Conservation (phyloP, 2,113 vertebrate species). For the Baryphthengus martii region DNA sequence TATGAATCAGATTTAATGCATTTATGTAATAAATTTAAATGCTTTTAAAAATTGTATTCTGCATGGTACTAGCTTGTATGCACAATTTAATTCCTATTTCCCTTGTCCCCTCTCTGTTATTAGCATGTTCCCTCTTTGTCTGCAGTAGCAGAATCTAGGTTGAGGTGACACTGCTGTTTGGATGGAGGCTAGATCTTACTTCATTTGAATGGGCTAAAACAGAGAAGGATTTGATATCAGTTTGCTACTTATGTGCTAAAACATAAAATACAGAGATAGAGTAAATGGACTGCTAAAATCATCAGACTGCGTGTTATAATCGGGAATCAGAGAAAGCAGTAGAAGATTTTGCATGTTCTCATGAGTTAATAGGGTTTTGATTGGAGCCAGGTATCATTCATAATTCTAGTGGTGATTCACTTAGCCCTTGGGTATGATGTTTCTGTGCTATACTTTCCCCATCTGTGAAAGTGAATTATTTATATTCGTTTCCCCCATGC, state of each 20-base stretch:
- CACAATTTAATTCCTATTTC: not conserved
- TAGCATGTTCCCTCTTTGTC: not conserved
- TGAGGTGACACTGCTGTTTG: not conserved
- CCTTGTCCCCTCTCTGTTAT: not conserved
- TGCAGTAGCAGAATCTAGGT: not conserved
- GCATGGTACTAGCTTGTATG: not conserved
- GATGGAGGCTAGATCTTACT: not conserved
- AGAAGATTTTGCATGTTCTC: not conserved
- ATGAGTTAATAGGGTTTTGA: not conserved
- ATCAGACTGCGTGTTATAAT: not conserved
- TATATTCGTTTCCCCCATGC: not conserved
- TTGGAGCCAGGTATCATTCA: not conserved
- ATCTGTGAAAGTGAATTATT: not conserved
- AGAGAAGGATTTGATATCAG: not conserved
- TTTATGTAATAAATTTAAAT: not conserved
- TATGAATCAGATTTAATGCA: not conserved
- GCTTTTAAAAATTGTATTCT: not conserved
- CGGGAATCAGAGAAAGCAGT: not conserved
- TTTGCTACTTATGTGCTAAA: not conserved
- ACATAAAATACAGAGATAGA: not conserved
- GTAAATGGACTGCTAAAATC: not conserved
- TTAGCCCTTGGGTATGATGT: not conserved
- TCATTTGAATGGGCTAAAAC: not conserved
- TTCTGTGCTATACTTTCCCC: not conserved
- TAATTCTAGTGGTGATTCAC: not conserved